Percentiles rank a stretch among this genome's conserved stretches.
Conservation (phyloP, 2,888 invertebrate genomes). For the Oscheius sp. region DNA sequence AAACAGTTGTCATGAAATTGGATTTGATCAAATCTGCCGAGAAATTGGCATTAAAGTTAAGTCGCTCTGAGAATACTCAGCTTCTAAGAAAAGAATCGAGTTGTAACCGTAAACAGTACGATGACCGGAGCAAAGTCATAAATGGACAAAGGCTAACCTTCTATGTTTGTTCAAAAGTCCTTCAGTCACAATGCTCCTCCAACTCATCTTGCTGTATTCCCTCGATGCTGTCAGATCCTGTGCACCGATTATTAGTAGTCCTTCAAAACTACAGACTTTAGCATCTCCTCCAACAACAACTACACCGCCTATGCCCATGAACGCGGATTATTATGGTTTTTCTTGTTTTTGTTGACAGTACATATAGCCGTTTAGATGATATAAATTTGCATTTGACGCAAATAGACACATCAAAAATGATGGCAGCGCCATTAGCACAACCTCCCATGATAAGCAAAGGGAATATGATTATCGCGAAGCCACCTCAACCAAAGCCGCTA, state of each 20-base stretch:
- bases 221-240: neutral
- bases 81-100: too few relatives aligned
- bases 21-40: too few relatives aligned
- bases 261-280: neutral
- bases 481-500: neutral
- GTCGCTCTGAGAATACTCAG: too few relatives aligned
- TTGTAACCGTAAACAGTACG: neutral
- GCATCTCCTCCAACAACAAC: neutral
- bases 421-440: neutral
- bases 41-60: too few relatives aligned
- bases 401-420: neutral
- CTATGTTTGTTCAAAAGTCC: neutral
- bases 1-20: too few relatives aligned
- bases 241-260: constrained; percentile 5
- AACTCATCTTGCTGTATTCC: neutral
- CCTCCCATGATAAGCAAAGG: neutral
- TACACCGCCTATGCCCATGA: neutral
- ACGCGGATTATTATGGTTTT: constrained; percentile 24
- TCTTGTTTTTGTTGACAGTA: too few relatives aligned
- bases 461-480: neutral
- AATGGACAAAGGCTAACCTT: neutral
- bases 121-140: neutral
- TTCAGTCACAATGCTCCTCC: neutral
- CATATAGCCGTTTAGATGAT: constrained; percentile 18
- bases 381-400: constrained; percentile 3